A percentile compares a stretch with the other conserved stretches of the same genome.
These are phyloP conservation scores for Chloroceryle amazona DNA, from an alignment of 2,797 vertebrate species.

Conservation along the genomic window DNA sequence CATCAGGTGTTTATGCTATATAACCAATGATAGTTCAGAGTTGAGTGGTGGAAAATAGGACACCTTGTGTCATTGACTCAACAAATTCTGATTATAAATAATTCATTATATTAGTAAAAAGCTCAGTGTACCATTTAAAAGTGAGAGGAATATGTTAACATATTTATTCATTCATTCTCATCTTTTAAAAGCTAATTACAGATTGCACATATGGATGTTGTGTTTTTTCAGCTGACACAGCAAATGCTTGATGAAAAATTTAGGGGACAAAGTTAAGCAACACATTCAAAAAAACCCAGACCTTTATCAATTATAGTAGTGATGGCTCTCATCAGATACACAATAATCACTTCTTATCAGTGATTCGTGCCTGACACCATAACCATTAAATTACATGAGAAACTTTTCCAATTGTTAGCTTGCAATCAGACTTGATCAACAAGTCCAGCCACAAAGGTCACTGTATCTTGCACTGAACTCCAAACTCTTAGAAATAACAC, in stretches of 20 bases:
- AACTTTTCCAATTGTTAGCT: not conserved
- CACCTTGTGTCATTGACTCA: not conserved
- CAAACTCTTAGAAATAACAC: not conserved
- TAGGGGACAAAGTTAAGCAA: not conserved
- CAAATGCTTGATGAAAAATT: not conserved
- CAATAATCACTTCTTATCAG: not conserved
- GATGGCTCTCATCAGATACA: not conserved
- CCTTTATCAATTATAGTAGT: not conserved
- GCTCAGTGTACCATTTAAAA: not conserved
- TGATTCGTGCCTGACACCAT: not conserved
- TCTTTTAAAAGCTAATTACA: not conserved
- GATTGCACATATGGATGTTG: not conserved
- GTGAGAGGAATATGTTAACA: not conserved
- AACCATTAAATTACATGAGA: not conserved
- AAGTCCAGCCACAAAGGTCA: not conserved
- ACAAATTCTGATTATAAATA: not conserved
- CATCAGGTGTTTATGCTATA: not conserved
- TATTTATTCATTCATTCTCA: not conserved
- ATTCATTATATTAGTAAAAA: not conserved
- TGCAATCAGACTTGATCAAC: not conserved
- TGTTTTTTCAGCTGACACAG: not conserved
- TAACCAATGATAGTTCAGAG: not conserved
- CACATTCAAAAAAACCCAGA: fast-evolving
- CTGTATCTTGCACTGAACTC: not conserved
- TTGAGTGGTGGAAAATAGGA: not conserved